phyloP scores from a whole-genome alignment of 2,113 vertebrate genomes.

The Semnornis frantzii region DNA sequence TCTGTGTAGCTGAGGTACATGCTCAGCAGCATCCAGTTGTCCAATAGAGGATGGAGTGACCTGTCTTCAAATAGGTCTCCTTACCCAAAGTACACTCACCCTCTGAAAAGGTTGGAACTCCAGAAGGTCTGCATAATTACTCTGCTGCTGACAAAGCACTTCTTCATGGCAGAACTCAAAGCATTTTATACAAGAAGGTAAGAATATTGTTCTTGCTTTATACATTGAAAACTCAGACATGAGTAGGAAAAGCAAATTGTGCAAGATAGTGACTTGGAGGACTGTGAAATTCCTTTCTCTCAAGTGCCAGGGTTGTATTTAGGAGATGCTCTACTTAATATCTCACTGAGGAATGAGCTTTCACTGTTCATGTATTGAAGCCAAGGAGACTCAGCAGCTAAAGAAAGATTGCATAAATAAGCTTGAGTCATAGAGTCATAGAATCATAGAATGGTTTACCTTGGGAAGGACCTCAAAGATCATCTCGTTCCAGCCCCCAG shows the following conservation, averaged over 20 bases:
- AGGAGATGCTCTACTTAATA: neutral
- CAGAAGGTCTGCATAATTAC: neutral
- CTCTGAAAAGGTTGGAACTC: neutral
- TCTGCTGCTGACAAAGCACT: neutral
- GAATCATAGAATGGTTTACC: no score
- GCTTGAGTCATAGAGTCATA: no score
- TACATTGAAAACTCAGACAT: neutral
- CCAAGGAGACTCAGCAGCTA: neutral
- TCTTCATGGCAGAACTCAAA: neutral
- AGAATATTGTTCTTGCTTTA: neutral
- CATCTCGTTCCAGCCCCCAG: no score
- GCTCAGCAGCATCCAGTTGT: neutral
- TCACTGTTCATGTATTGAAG: constrained; percentile 14
- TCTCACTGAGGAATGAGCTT: neutral
- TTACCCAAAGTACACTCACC: neutral
- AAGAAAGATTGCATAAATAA: neutral
- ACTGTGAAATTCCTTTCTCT: neutral
- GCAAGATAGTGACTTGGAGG: neutral
- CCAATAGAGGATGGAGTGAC: neutral
- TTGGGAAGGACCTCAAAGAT: no score
- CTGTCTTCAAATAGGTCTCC: neutral
- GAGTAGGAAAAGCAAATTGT: neutral
- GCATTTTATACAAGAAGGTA: neutral
- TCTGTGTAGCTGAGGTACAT: neutral
- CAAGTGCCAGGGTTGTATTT: neutral